phyloP scores from a whole-genome alignment of 2,113 vertebrate species.

The Indicator indicator region DNA sequence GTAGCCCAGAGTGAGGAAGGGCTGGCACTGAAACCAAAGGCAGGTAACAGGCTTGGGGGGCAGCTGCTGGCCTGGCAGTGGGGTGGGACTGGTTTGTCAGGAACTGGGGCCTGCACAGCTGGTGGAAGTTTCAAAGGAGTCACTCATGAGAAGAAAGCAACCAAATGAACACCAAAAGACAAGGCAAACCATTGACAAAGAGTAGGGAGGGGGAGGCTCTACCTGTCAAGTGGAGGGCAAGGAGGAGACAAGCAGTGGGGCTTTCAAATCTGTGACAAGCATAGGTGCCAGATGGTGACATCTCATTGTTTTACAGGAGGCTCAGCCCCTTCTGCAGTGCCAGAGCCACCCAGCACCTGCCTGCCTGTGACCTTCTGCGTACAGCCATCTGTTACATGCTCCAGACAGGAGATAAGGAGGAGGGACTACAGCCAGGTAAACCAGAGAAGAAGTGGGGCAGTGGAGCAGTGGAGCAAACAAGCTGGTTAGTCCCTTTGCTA shows the following conservation, averaged over 20 bases:
- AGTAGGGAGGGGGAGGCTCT: neutral
- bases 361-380: neutral
- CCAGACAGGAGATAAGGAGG: neutral
- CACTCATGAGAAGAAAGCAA: neutral
- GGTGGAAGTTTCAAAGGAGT: neutral
- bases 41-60: too few relatives aligned
- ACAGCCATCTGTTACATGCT: fast-evolving
- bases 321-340: neutral
- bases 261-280: neutral
- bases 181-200: neutral
- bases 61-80: neutral
- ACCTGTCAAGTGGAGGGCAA: neutral
- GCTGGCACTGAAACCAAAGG: neutral
- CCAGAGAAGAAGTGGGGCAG: neutral
- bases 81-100: neutral
- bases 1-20: neutral
- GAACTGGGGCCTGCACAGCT: neutral
- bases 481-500: neutral
- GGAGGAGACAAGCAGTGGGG: neutral
- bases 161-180: neutral
- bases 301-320: neutral
- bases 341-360: neutral
- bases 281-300: neutral
- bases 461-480: neutral
- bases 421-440: neutral